Conservation (phyloP, 30 jellyfish, hydroid and myxozoan species). For the Chrysaora quinquecirrha region DNA sequence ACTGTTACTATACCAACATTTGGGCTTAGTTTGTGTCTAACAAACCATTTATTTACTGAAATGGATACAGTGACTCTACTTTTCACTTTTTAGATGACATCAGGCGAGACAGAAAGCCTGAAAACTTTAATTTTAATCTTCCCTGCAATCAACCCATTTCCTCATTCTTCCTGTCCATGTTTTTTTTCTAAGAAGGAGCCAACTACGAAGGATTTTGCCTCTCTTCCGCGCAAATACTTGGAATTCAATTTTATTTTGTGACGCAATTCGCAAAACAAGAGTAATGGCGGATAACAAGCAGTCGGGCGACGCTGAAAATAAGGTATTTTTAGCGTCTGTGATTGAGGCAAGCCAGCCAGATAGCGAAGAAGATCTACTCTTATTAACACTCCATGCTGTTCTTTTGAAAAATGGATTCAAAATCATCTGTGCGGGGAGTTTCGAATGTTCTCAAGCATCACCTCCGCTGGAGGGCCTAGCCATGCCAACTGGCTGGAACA, state of each 20-base stretch:
- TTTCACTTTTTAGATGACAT: too few species aligned
- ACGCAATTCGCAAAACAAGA: neutral
- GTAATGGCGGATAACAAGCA: conserved; percentile 38
- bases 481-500: conserved; percentile 64
- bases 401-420: conserved; percentile 35
- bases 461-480: neutral
- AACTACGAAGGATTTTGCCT: too few species aligned
- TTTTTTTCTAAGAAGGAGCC: too few species aligned
- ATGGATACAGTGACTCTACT: too few species aligned
- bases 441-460: neutral
- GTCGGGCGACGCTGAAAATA: neutral
- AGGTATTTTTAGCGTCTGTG: neutral
- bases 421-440: conserved; percentile 25
- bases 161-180: too few species aligned
- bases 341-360: conserved; percentile 21
- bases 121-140: too few species aligned
- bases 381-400: conserved; percentile 33
- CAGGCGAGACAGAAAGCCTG: too few species aligned
- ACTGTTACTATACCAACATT: too few species aligned
- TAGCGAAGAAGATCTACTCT: conserved; percentile 44
- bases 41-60: too few species aligned
- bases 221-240: neutral
- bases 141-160: too few species aligned
- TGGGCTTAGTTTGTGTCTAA: too few species aligned
- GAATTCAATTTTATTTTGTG: neutral